Base-by-base conservation (phyloP, 23 tunicate genomes). In the Ascidia mentula region DNA sequence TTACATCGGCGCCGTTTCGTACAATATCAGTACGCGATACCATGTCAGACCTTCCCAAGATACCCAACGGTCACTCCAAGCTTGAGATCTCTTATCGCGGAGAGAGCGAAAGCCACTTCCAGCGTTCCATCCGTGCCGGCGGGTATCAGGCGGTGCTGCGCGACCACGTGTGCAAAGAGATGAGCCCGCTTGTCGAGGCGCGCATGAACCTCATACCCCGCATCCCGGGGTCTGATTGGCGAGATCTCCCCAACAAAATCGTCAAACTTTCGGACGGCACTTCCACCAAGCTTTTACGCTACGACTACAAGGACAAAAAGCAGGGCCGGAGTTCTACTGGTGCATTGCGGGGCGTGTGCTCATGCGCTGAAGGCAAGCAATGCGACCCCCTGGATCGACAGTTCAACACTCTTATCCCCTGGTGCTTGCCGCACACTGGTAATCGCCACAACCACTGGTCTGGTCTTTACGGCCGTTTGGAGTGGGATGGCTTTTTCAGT, bases 381-480 rank as follows among this genome's bases (percentile, higher is more conserved):
- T 93, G 98, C 37, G 98, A 88, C 83, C 87, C 90, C 32, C 71
- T 77, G 78, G 98, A 93, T 40, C 83, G 93, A 0, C 92, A 88
- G 78, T 93, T 88, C 69, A 84, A 88, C 76, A 92, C 97, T 0
- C 76, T 93, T 0, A 84, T 93, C 28, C 93, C 98, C 2, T 88
- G 93, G 93, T 93, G 93, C 45, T 72, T 88, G 28, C 98, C 98
- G 7, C 92, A 93, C 70, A 88, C 98, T 4, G 93, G 93, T 3
- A 86, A 93, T 76, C 84, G 90, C 18, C 90, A 88, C 84, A 93
- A 93, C 71, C 59, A 93, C 81, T 93, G 98, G 98, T 89, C 92
- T 4, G 98, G 98, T 15, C 59, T 93, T 59, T 93, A 88, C 69
- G 98, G 98, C 0, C 84, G 98, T 18, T 59, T 93, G 18, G 89